phyloP scores from a whole-genome alignment of 2,888 invertebrate genomes.

The Drosophila atripex region DNA sequence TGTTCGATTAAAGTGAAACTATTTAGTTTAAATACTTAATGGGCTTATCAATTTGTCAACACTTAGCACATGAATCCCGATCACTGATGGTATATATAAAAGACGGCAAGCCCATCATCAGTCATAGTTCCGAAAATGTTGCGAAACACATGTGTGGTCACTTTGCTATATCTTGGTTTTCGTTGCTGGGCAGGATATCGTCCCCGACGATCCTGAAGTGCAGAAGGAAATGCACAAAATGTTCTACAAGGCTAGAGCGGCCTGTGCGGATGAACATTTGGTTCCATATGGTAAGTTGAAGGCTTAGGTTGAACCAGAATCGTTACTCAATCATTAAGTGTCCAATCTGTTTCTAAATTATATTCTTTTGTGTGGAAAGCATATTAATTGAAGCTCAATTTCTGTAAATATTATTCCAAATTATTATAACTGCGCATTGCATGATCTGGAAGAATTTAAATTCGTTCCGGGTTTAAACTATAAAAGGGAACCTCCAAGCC shows the following conservation, averaged over 20 bases:
- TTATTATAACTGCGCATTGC: conserved; percentile 44
- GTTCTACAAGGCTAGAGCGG: conserved; percentile 37
- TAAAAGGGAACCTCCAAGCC: conserved; percentile 15
- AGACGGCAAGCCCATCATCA: not conserved
- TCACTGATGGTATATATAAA: conserved; percentile 9
- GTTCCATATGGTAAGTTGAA: conserved; percentile 56
- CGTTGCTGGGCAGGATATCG: conserved; percentile 34
- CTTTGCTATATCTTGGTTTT: conserved; percentile 11
- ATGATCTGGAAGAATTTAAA: conserved; percentile 31
- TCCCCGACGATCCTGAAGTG: conserved; percentile 50
- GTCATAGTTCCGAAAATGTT: conserved; percentile 30
- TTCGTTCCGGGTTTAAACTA: conserved; percentile 6
- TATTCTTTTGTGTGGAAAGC: conserved; percentile 31
- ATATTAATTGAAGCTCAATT: conserved; percentile 46
- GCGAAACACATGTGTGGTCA: not conserved
- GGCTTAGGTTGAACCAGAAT: not conserved
- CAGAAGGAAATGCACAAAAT: conserved; percentile 45
- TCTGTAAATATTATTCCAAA: conserved; percentile 24
- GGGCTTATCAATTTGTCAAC: conserved; percentile 26
- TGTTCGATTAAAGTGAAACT: conserved; percentile 75
- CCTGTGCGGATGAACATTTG: conserved; percentile 55
- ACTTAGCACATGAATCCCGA: conserved; percentile 13
- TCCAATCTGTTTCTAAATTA: conserved; percentile 7
- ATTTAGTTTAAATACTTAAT: conserved; percentile 63
- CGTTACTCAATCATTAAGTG: conserved; percentile 10